Evolutionary conservation across 2,888 invertebrate species (phyloP).

Genomic region (Pollenia griseotomentosa): DNA sequence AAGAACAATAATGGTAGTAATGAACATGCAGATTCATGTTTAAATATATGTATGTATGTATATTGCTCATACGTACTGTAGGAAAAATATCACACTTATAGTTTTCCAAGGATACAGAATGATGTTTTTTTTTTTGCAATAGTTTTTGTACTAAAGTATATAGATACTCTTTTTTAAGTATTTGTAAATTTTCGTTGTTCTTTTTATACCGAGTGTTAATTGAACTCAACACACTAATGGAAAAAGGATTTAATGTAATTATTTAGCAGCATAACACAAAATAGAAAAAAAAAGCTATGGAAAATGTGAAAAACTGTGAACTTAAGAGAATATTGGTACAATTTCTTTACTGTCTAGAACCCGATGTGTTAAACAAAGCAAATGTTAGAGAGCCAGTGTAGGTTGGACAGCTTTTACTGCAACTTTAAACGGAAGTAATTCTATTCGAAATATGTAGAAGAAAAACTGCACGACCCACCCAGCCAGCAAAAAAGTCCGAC

Average conservation of each 20-base stretch:
- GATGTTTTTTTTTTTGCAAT: neutral
- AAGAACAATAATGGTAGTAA: constrained; percentile 4
- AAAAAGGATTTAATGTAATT: constrained; percentile 77
- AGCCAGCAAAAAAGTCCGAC: no score
- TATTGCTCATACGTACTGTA: neutral
- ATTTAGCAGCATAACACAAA: constrained; percentile 58
- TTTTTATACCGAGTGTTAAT: constrained; percentile 72
- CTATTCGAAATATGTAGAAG: constrained; percentile 1
- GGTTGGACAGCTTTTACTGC: neutral
- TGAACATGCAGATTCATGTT: neutral
- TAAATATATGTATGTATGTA: neutral
- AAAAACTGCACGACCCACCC: neutral
- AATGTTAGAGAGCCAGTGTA: neutral
- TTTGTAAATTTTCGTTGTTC: constrained; percentile 31
- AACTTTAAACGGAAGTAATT: constrained; percentile 56
- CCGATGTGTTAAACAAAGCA: constrained; percentile 9
- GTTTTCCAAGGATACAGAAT: constrained; percentile 1
- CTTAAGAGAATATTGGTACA: constrained; percentile 22
- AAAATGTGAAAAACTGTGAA: neutral
- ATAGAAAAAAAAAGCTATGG: neutral
- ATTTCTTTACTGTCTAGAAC: constrained; percentile 31
- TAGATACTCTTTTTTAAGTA: neutral
- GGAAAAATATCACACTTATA: neutral
- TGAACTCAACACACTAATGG: constrained; percentile 78
- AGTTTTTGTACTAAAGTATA: neutral